phyloP scores from a whole-genome alignment of 2,113 vertebrate genomes.

The Etia nguti region DNA sequence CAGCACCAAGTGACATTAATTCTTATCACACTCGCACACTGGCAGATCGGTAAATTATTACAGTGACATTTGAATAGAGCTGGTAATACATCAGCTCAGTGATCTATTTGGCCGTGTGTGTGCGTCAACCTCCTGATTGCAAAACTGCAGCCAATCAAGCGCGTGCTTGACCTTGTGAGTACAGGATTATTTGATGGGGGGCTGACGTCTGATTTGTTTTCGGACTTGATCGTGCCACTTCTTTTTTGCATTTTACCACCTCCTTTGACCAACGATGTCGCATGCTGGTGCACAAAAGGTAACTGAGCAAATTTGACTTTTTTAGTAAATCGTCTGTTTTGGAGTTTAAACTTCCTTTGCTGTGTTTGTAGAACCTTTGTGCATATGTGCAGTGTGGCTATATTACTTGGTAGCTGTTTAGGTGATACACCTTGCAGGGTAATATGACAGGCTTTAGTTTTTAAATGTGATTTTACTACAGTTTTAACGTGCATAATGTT shows the following conservation, averaged over 20 bases:
- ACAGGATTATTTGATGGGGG: neutral
- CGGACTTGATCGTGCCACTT: neutral
- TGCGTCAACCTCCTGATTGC: neutral
- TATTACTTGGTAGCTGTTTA: neutral
- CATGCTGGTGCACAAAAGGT: constrained; percentile 33
- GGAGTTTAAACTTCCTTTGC: neutral
- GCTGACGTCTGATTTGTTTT: neutral
- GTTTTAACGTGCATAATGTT: neutral
- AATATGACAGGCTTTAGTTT: neutral
- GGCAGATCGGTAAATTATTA: neutral
- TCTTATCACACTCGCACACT: neutral
- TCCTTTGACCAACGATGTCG: constrained; percentile 17
- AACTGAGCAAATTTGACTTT: neutral
- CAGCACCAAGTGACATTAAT: neutral
- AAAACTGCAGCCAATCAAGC: constrained; percentile 13
- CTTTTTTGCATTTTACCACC: neutral
- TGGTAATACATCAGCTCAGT: neutral
- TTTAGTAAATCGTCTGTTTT: neutral
- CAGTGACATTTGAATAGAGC: neutral
- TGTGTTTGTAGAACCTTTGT: neutral
- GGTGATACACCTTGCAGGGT: neutral
- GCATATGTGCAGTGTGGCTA: neutral
- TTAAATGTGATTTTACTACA: neutral
- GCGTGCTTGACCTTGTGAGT: neutral
- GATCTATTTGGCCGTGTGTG: neutral